These are phyloP conservation scores for Gorsachius goisagi DNA, from an alignment of 2,113 vertebrate genomes.

Conservation along the genomic window DNA sequence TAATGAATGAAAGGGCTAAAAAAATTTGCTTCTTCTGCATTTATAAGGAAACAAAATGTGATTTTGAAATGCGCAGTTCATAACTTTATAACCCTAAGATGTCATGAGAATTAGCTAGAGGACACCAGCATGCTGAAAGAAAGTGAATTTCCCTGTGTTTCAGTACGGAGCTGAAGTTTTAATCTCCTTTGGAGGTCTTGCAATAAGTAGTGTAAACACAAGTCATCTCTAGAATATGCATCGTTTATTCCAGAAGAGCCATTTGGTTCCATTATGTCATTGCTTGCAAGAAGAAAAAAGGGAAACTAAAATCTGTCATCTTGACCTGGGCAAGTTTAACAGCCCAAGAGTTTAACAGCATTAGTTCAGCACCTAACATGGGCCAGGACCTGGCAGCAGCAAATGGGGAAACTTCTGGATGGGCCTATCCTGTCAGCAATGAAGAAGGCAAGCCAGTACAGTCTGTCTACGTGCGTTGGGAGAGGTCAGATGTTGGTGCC, in stretches of 20 bases:
- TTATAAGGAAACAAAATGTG: background rate
- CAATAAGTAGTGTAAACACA: constrained; percentile 22
- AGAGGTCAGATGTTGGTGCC: background rate
- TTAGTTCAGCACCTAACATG: background rate
- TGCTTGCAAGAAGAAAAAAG: constrained; percentile 30
- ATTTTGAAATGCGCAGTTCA: background rate
- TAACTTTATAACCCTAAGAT: background rate
- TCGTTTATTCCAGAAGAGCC: constrained; percentile 55
- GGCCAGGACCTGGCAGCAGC: background rate
- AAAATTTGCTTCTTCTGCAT: background rate
- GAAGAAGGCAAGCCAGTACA: rapidly evolving
- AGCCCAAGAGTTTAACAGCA: background rate
- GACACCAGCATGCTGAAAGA: background rate
- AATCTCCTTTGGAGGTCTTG: constrained; percentile 48
- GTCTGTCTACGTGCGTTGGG: background rate
- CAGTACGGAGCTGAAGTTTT: background rate
- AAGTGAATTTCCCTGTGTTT: background rate
- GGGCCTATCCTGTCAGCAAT: rapidly evolving
- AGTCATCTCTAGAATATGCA: constrained; percentile 54
- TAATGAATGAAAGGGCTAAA: background rate
- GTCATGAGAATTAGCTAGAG: background rate
- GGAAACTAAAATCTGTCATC: constrained; percentile 29
- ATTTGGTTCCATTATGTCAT: constrained; percentile 65
- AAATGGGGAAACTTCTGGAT: background rate
- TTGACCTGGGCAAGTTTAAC: constrained; percentile 36